Conservation (phyloP, 2,797 vertebrate species). For the Pseudochaenichthys georgianus region DNA sequence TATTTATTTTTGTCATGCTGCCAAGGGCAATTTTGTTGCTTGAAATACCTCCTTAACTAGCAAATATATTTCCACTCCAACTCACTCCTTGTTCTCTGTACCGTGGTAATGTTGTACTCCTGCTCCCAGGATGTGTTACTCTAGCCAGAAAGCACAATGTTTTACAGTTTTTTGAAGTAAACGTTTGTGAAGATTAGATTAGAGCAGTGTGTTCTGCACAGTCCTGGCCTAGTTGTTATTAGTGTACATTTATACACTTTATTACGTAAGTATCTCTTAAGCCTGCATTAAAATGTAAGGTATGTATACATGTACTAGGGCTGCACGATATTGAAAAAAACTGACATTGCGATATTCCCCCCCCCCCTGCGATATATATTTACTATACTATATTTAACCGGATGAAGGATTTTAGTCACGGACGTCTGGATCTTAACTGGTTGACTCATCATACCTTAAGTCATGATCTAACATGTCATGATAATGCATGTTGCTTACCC, state of each 20-base stretch:
- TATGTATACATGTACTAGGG: slow-evolving; percentile 59
- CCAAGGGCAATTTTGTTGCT: slow-evolving; percentile 70
- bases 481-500: too few relatives aligned
- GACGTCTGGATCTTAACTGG: too few relatives aligned
- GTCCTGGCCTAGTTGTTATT: slow-evolving; percentile 67
- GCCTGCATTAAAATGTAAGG: slow-evolving; percentile 60
- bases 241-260: slow-evolving; percentile 75
- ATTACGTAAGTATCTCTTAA: slow-evolving; percentile 60
- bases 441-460: too few relatives aligned
- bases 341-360: too few relatives aligned
- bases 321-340: too few relatives aligned
- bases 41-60: slow-evolving; percentile 74
- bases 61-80: slow-evolving; percentile 53
- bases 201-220: slow-evolving; percentile 58
- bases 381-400: too few relatives aligned
- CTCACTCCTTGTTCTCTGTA: slow-evolving; percentile 65
- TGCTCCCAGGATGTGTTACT: slow-evolving; percentile 68
- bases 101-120: slow-evolving; percentile 74
- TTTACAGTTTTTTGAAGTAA: slow-evolving; percentile 66
- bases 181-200: slow-evolving; percentile 72
- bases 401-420: too few relatives aligned
- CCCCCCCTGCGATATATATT: too few relatives aligned
- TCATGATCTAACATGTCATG: too few relatives aligned
- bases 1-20: slow-evolving; percentile 79
- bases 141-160: slow-evolving; percentile 78